Evolutionary conservation across 2,797 vertebrate species (phyloP).

Genomic region (Rhinogobio ventralis): DNA sequence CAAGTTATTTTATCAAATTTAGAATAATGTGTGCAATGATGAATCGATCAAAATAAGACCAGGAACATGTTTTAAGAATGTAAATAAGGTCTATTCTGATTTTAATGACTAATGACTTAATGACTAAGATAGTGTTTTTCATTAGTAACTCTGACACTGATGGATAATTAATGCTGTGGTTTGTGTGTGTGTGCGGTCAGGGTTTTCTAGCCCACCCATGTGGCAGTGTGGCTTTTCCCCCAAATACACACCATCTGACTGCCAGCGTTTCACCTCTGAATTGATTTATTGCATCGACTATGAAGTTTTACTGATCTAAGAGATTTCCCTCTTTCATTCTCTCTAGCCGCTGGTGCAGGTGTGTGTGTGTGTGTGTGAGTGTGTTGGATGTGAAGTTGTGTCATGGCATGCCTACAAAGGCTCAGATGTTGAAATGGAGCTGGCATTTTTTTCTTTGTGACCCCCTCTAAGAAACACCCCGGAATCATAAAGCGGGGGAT

Average conservation of each 20-base stretch:
- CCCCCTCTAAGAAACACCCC: slow-evolving; percentile 9
- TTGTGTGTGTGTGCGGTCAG: slow-evolving; percentile 36
- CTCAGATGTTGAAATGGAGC: slow-evolving; percentile 71
- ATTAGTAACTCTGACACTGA: background rate
- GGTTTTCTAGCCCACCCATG: slow-evolving; percentile 78
- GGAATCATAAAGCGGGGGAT: slow-evolving; percentile 8
- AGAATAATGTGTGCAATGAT: too few species aligned
- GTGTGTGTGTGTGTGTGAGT: slow-evolving; percentile 65
- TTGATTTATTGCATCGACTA: slow-evolving; percentile 72
- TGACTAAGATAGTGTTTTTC: background rate
- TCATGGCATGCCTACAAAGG: slow-evolving; percentile 75
- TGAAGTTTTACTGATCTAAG: slow-evolving; percentile 60
- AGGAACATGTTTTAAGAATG: background rate
- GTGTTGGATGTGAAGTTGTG: slow-evolving; percentile 54
- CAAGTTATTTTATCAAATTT: background rate
- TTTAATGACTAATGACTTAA: too few species aligned
- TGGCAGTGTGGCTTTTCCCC: slow-evolving; percentile 65
- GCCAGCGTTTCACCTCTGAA: slow-evolving; percentile 68
- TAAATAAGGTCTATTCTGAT: background rate
- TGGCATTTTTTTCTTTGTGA: slow-evolving; percentile 70
- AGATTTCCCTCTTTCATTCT: slow-evolving; percentile 52
- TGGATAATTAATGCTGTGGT: background rate
- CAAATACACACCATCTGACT: slow-evolving; percentile 62
- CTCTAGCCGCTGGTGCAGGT: slow-evolving; percentile 69
- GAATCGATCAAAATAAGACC: background rate